Evolutionary conservation across 2,888 invertebrate species (phyloP).

Genomic region (Lucinisca nassula): DNA sequence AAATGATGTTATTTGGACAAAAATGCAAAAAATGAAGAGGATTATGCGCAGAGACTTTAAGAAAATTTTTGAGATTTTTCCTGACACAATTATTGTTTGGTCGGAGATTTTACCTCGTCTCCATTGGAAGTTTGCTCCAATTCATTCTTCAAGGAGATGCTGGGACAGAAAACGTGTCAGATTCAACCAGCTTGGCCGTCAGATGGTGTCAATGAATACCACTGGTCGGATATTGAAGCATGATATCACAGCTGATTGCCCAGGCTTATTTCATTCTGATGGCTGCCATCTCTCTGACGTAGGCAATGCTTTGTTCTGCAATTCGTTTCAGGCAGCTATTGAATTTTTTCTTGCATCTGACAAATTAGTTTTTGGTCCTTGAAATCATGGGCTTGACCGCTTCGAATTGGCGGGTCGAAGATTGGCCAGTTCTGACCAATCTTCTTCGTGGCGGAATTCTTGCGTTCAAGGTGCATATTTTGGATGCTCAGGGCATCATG

Average conservation of each 20-base stretch:
- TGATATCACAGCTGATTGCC: neutral
- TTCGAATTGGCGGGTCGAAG: neutral
- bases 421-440: neutral
- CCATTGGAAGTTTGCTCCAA: neutral
- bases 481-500: too few species aligned
- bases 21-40: neutral
- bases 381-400: neutral
- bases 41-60: neutral
- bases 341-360: neutral
- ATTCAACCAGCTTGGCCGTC: neutral
- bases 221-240: neutral
- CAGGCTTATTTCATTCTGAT: neutral
- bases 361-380: neutral
- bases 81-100: neutral
- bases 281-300: neutral
- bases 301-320: neutral
- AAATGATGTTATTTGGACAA: neutral
- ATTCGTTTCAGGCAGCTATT: neutral
- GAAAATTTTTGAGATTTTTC: neutral
- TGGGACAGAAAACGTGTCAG: neutral
- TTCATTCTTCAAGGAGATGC: neutral
- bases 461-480: too few species aligned
- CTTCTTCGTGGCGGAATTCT: neutral
- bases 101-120: neutral
- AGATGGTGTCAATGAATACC: neutral